Base-by-base conservation (phyloP, 2,113 vertebrate species). In the Chloebia gouldiae region DNA sequence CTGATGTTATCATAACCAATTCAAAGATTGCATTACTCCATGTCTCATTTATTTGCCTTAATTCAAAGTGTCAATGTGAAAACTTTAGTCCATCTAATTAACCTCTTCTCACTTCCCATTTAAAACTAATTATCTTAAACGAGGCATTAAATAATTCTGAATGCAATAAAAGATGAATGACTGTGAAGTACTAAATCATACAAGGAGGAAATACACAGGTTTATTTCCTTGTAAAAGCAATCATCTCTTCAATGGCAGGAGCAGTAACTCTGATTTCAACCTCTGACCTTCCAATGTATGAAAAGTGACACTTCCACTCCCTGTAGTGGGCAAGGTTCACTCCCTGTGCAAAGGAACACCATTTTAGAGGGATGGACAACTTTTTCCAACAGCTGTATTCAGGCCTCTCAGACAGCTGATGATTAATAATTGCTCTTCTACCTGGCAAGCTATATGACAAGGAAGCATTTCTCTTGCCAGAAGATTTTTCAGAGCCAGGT, bases 51-150 rank as follows among this genome's bases (percentile, higher is more conserved):
- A 88, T 78, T 94, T 95, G 82, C 61, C 30, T 88, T 92, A 93
- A 96, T 93, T 95, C 84, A 56, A 92, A 93, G 81, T 89, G 93
- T 85, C 95, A 96, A 49, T 77, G 72, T 85, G 94, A 96, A 97
- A 95, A 83, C 88, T 89, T 85, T 4, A 79, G 91, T 57, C 66
- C 49, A 60, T 57, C 71, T 92, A 87, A 91, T 93, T 95, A 96
- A 94, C 92, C 81, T 96, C 88, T 93, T 84, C 85, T 86, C 90
- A 63, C 91, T 92, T 92, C 80, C 72, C 79, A 93, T 96, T 93
- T 95, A 86, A 96, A 95, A 96, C 72, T 90, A 92, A 96, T 95
- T 83, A 95, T 59, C 73, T 92, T 84, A 90, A 96, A 96, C 42
- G 76, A 94, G 81, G 89, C 92, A 93, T 94, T 96, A 94, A 97